Evolutionary conservation across 2,888 invertebrate species (phyloP).

Genomic region (Aporophyla nigra): DNA sequence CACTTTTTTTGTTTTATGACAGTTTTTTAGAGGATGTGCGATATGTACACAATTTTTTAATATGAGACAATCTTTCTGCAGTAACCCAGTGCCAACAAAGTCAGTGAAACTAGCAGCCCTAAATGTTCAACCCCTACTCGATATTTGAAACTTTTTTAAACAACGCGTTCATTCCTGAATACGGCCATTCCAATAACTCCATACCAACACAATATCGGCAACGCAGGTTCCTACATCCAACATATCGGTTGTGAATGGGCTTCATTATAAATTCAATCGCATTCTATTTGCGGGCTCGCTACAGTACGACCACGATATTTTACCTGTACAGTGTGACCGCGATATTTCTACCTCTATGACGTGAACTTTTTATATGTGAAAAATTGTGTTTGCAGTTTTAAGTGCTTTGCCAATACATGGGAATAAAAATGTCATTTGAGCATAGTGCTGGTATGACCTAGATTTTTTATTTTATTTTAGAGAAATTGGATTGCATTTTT

Average conservation of each 20-base stretch:
- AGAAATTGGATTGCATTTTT: constrained; percentile 29
- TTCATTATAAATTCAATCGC: constrained; percentile 66
- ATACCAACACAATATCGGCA: constrained; percentile 10
- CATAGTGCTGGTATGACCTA: constrained; percentile 28
- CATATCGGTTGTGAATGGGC: constrained; percentile 56
- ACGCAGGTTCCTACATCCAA: constrained; percentile 24
- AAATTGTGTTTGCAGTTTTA: constrained; percentile 63
- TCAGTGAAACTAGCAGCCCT: background rate
- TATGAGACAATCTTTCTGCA: too few relatives aligned
- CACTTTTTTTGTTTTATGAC: too few relatives aligned
- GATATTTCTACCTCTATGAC: constrained; percentile 44
- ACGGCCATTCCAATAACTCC: constrained; percentile 7
- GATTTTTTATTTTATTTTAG: constrained; percentile 37
- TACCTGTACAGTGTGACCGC: constrained; percentile 30
- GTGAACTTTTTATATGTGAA: constrained; percentile 54
- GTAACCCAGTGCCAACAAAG: too few relatives aligned
- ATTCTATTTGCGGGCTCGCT: constrained; percentile 54
- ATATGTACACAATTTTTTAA: too few relatives aligned
- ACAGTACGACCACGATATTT: constrained; percentile 48
- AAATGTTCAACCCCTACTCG: background rate
- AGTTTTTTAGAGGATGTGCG: too few relatives aligned
- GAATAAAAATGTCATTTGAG: constrained; percentile 52
- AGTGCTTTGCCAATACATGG: constrained; percentile 58
- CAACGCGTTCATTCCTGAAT: background rate
- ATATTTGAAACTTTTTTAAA: background rate